Percentiles rank a stretch among this genome's conserved stretches.
These are phyloP conservation scores for Porites cylindrica DNA, from an alignment of 92 coral and sea anemone genomes.

Conservation along the genomic window DNA sequence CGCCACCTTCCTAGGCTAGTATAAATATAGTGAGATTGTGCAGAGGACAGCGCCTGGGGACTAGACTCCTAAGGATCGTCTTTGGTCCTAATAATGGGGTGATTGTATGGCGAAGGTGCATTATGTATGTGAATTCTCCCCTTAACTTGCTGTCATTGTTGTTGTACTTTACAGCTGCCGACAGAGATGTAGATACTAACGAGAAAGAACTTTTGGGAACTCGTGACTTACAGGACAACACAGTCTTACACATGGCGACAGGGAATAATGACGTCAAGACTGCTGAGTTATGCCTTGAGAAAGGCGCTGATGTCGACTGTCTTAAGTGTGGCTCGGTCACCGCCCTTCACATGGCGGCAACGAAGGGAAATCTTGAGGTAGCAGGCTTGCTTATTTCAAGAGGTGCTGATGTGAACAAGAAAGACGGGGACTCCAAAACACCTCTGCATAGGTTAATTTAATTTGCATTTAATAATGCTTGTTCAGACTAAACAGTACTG, in stretches of 20 bases:
- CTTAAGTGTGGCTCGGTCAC: constrained; percentile 45
- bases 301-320: constrained; percentile 64
- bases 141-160: neutral
- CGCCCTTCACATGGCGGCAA: constrained; percentile 78
- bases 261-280: constrained; percentile 45
- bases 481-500: too few species aligned
- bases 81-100: too few species aligned
- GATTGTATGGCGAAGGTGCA: too few species aligned
- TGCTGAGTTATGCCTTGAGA: constrained; percentile 48
- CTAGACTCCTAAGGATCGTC: too few species aligned
- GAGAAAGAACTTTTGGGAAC: constrained; percentile 10
- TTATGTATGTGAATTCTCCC: too few species aligned
- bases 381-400: constrained; percentile 52
- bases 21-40: too few species aligned
- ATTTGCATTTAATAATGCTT: too few species aligned
- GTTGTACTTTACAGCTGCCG: neutral
- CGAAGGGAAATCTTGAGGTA: constrained; percentile 71
- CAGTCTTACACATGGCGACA: constrained; percentile 72
- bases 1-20: too few species aligned
- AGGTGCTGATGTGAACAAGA: constrained; percentile 65
- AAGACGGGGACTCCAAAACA: constrained; percentile 58
- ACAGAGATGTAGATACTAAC: neutral
- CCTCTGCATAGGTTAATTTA: constrained; percentile 69
- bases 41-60: too few species aligned
- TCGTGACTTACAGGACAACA: constrained; percentile 58